phyloP scores from a whole-genome alignment of 2,797 vertebrate species.

The Poecilia velifera region DNA sequence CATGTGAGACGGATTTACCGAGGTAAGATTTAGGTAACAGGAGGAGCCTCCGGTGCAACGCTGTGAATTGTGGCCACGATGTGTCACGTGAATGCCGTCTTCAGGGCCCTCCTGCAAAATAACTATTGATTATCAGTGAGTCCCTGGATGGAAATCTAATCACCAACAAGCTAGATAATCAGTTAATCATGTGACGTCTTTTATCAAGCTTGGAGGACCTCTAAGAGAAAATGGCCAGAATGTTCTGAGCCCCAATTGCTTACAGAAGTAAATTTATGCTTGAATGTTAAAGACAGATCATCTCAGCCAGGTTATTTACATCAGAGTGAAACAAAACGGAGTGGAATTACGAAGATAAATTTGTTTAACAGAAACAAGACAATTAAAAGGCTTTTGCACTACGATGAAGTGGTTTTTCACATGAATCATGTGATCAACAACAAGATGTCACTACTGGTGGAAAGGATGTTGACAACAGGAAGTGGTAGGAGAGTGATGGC shows the following conservation, averaged over 20 bases:
- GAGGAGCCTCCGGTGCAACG: slow-evolving; percentile 31
- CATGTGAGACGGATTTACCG: slow-evolving; percentile 48
- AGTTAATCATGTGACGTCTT: neutral
- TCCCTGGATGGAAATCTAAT: neutral
- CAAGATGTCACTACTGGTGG: too few species aligned
- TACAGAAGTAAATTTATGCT: neutral
- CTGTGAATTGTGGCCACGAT: slow-evolving; percentile 21
- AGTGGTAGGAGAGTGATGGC: too few species aligned
- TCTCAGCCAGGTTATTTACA: neutral
- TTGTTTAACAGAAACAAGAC: too few species aligned
- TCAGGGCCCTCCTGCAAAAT: slow-evolving; percentile 29
- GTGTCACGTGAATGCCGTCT: slow-evolving; percentile 13
- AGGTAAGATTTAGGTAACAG: slow-evolving; percentile 46
- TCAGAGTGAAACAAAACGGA: neutral
- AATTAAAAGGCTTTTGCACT: too few species aligned
- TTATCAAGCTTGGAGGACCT: neutral
- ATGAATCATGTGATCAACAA: too few species aligned
- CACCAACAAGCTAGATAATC: neutral
- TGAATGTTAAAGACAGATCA: neutral
- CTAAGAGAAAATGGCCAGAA: neutral
- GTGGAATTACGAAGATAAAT: too few species aligned
- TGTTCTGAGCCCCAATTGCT: neutral
- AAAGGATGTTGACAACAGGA: too few species aligned
- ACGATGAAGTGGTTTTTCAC: too few species aligned
- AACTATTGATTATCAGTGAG: slow-evolving; percentile 28